Conservation (phyloP, 2,797 vertebrate species). For the Falco peregrinus region DNA sequence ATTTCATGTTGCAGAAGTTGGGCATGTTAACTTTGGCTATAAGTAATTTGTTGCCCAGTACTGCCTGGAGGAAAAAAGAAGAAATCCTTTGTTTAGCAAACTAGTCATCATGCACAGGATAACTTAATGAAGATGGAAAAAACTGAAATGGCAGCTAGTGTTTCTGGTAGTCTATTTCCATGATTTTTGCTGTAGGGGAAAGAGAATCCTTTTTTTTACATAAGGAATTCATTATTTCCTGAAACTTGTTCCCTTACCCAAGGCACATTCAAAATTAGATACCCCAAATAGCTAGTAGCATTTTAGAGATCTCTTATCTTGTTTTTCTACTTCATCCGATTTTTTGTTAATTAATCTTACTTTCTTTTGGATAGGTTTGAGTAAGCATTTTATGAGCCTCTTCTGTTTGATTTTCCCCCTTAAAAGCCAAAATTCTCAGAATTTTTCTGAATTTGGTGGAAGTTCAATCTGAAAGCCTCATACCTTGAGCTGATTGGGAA, state of each 20-base stretch:
- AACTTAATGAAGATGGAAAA: background rate
- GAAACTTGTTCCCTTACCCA: background rate
- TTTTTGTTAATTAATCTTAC: background rate
- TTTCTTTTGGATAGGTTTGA: background rate
- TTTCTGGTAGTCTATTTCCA: background rate
- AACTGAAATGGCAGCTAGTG: background rate
- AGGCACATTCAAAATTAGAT: background rate
- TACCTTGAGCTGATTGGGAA: background rate
- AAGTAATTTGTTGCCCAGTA: background rate
- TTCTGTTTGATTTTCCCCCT: background rate
- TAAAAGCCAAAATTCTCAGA: background rate
- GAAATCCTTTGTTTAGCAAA: conserved; percentile 10
- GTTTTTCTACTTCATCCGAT: background rate
- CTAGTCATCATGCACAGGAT: background rate
- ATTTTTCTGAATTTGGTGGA: background rate
- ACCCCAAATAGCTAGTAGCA: background rate
- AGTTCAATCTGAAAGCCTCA: background rate
- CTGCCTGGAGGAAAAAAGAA: background rate
- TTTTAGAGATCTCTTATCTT: background rate
- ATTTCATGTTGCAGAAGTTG: background rate
- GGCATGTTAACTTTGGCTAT: accelerated
- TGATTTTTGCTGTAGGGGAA: background rate
- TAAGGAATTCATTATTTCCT: conserved; percentile 6
- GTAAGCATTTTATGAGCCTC: background rate
- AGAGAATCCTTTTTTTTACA: background rate